Conservation (phyloP, 2,888 invertebrate species). For the Nephrotoma guestfalica region DNA sequence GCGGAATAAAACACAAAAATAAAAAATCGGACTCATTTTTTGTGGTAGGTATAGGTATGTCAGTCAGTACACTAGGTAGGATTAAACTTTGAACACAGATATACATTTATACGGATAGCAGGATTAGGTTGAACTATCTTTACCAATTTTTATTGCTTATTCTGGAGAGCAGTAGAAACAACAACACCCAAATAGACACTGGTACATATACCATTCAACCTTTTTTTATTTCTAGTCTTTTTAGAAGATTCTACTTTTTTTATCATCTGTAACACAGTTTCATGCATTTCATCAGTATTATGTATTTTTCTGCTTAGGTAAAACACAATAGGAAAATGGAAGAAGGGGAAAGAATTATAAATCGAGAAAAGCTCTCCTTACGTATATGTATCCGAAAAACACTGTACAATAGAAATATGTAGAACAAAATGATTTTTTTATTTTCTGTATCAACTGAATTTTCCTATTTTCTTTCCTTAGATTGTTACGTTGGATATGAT, state of each 20-base stretch:
- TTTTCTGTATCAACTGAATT: background rate
- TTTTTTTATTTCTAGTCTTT: background rate
- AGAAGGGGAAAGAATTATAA: background rate
- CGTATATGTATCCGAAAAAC: background rate
- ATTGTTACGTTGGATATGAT: background rate
- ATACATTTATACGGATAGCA: background rate
- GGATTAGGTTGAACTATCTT: background rate
- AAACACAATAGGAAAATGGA: background rate
- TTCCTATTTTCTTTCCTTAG: background rate
- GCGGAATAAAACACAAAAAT: background rate
- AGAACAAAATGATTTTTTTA: background rate
- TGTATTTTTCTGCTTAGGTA: background rate
- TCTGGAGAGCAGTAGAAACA: background rate
- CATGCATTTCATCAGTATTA: background rate
- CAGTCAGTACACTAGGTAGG: background rate
- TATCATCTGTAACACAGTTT: background rate
- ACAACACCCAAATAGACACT: background rate
- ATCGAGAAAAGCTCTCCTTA: background rate
- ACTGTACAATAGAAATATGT: background rate
- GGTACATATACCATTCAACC: background rate
- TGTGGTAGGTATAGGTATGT: background rate
- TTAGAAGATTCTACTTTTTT: background rate
- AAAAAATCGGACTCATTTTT: background rate
- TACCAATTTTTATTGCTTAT: background rate
- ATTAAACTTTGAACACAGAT: background rate